Evolutionary conservation across 2,888 invertebrate species (phyloP).

Genomic region (Calameuta filiformis): DNA sequence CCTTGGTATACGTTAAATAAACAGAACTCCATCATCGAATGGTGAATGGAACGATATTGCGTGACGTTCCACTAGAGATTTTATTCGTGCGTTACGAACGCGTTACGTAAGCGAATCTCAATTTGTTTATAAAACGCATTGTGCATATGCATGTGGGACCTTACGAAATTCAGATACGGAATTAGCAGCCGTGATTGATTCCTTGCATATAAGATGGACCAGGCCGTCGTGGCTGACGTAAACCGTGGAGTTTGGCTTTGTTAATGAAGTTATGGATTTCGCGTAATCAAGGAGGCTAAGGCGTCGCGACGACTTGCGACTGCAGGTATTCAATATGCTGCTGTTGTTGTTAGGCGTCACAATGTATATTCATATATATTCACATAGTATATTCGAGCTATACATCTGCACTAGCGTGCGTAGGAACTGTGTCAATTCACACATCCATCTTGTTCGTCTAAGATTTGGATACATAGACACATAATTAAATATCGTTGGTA

Average conservation of each 20-base stretch:
- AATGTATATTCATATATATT: constrained; percentile 60
- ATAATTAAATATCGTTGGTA: background rate
- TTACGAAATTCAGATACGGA: background rate
- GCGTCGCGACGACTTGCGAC: constrained; percentile 21
- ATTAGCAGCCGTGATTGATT: background rate
- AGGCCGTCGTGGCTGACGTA: background rate
- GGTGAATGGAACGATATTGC: background rate
- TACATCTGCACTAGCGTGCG: constrained; percentile 36
- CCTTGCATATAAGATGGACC: background rate
- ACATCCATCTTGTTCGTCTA: background rate
- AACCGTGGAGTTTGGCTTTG: constrained; percentile 43
- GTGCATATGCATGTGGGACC: background rate
- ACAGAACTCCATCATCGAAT: background rate
- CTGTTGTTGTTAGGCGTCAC: constrained; percentile 56
- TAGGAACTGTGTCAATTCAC: background rate
- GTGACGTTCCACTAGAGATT: background rate
- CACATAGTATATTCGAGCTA: constrained; percentile 47
- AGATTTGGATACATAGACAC: background rate
- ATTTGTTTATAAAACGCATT: background rate
- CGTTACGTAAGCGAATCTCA: background rate
- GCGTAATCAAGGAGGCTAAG: constrained; percentile 55
- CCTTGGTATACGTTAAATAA: background rate
- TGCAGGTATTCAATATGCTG: constrained; percentile 61
- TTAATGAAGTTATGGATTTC: constrained; percentile 63
- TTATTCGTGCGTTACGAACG: background rate